phyloP scores from a whole-genome alignment of 2,113 vertebrate species.

The Pachycephala philippinensis region DNA sequence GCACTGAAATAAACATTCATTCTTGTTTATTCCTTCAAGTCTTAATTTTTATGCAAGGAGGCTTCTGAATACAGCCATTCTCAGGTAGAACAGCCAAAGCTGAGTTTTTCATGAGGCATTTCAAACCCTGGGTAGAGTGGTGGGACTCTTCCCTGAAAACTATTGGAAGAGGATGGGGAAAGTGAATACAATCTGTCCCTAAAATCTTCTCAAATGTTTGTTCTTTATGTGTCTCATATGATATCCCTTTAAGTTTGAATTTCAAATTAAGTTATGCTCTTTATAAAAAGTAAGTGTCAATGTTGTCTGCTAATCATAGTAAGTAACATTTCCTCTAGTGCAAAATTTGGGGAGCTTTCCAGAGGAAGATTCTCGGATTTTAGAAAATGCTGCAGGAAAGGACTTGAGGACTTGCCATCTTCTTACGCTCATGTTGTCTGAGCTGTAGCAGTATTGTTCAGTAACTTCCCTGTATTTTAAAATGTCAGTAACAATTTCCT shows the following conservation, averaged over 20 bases:
- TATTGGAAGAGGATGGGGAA: background rate
- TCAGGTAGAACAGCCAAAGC: background rate
- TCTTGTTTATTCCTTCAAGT: background rate
- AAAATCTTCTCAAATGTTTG: background rate
- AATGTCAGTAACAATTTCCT: background rate
- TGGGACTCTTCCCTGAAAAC: background rate
- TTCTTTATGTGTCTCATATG: background rate
- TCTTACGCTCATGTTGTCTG: background rate
- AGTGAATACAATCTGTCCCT: background rate
- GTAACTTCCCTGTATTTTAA: background rate
- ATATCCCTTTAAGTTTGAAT: background rate
- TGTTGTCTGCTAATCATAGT: background rate
- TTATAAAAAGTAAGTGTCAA: background rate
- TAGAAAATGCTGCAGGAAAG: background rate
- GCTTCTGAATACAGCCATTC: background rate
- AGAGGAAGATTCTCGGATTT: background rate
- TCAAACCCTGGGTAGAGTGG: background rate
- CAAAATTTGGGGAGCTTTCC: background rate
- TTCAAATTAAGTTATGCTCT: background rate
- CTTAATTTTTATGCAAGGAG: background rate
- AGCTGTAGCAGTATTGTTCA: background rate
- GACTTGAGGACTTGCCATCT: background rate
- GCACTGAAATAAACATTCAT: background rate
- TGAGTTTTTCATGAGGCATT: background rate
- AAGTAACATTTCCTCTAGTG: background rate